These are phyloP conservation scores for Corythaeola cristata DNA, from an alignment of 2,113 vertebrate species.

Conservation along the genomic window DNA sequence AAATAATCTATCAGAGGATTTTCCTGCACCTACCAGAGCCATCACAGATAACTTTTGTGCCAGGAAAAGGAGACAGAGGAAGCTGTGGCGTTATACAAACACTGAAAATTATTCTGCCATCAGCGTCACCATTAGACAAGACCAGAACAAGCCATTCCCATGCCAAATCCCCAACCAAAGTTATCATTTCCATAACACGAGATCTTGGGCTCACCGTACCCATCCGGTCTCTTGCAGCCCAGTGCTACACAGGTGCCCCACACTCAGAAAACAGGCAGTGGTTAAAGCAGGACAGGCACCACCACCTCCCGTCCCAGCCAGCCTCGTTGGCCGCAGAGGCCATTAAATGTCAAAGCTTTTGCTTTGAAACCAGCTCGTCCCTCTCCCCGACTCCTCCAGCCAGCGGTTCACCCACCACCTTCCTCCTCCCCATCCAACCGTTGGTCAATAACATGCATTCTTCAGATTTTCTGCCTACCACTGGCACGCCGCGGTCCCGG, in stretches of 20 bases:
- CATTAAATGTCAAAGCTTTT: background rate
- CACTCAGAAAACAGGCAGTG: background rate
- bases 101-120: background rate
- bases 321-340: rapidly evolving
- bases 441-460: background rate
- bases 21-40: background rate
- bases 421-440: background rate
- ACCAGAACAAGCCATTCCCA: background rate
- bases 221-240: rapidly evolving
- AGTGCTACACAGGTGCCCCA: background rate
- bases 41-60: background rate
- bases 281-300: background rate
- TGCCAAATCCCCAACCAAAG: background rate
- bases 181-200: background rate
- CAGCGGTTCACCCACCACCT: background rate
- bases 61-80: background rate
- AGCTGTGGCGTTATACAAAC: background rate
- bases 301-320: rapidly evolving
- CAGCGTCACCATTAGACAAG: background rate
- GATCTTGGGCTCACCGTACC: background rate
- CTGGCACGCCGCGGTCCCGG: rapidly evolving
- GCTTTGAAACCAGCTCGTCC: background rate
- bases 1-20: background rate
- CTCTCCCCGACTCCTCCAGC: background rate
- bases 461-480: background rate